Evolutionary conservation across 2,888 invertebrate genomes (phyloP).

Genomic region (Caenorhabditis sp.): DNA sequence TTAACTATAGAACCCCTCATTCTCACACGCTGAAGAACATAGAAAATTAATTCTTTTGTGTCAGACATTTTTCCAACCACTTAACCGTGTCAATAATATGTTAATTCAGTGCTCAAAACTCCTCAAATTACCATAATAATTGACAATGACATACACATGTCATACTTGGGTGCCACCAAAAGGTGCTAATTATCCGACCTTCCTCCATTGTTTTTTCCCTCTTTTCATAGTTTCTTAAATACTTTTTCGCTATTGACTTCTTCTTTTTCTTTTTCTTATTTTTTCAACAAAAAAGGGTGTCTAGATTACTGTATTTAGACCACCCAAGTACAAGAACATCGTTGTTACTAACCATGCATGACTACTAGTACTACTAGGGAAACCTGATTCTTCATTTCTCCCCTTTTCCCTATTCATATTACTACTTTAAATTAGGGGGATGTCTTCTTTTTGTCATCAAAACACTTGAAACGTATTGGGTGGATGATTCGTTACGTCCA

Average conservation of each 20-base stretch:
- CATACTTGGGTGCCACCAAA: not conserved
- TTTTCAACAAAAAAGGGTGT: no score
- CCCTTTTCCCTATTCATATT: not conserved
- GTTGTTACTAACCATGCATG: not conserved
- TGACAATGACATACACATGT: not conserved
- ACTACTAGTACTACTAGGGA: no score
- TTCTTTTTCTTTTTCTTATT: not conserved
- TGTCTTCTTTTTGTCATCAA: not conserved
- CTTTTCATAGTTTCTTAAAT: not conserved
- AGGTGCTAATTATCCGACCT: not conserved
- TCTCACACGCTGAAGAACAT: no score
- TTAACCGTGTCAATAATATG: not conserved
- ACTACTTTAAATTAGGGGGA: not conserved
- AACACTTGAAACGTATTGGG: not conserved
- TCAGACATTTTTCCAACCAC: not conserved
- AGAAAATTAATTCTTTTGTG: no score
- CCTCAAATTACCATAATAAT: conserved; percentile 1
- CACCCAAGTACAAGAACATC: not conserved
- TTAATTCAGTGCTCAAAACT: not conserved
- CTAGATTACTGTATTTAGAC: no score
- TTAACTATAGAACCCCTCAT: no score
- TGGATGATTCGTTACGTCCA: not conserved
- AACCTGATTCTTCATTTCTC: not conserved
- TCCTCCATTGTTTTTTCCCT: not conserved
- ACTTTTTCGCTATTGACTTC: not conserved